Conservation (phyloP, 1,140 invertebrate genomes). For the Drosophila punjabiensis region DNA sequence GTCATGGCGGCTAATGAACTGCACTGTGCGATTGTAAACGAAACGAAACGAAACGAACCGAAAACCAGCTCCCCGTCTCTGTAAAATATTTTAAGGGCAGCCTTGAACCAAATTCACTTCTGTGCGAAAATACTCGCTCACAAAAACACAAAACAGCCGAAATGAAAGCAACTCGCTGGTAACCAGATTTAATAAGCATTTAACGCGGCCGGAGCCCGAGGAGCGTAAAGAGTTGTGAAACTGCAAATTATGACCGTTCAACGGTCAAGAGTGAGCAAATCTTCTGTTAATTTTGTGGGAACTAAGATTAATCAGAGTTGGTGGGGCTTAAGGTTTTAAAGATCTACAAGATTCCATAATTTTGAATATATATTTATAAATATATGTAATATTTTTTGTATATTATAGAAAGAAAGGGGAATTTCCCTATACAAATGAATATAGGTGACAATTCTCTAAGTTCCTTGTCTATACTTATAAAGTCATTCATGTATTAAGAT, state of each 20-base stretch:
- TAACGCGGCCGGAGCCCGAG: constrained; percentile 21
- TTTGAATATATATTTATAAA: not conserved
- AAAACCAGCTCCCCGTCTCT: constrained; percentile 49
- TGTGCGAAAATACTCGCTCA: constrained; percentile 36
- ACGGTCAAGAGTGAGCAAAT: constrained; percentile 41
- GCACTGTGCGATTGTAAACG: constrained; percentile 42
- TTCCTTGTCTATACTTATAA: not conserved
- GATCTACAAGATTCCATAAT: not conserved
- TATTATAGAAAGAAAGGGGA: not conserved
- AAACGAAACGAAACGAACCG: constrained; percentile 2
- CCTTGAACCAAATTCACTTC: constrained; percentile 65
- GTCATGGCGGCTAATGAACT: constrained; percentile 56
- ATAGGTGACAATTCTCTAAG: no score
- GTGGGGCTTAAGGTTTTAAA: not conserved
- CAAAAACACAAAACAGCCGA: constrained; percentile 6
- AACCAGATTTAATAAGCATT: constrained; percentile 60
- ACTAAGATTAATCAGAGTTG: constrained; percentile 20
- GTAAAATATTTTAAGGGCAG: constrained; percentile 56
- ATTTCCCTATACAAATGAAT: not conserved
- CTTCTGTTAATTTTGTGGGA: constrained; percentile 32
- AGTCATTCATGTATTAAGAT: not conserved
- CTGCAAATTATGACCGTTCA: constrained; percentile 29
- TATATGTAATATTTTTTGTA: not conserved
- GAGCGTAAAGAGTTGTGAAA: constrained; percentile 37
- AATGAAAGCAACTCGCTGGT: constrained; percentile 51